These are phyloP conservation scores for Eunapius fragilis DNA, from an alignment of 37 sponge, comb jelly and placozoan genomes.

Conservation along the genomic window DNA sequence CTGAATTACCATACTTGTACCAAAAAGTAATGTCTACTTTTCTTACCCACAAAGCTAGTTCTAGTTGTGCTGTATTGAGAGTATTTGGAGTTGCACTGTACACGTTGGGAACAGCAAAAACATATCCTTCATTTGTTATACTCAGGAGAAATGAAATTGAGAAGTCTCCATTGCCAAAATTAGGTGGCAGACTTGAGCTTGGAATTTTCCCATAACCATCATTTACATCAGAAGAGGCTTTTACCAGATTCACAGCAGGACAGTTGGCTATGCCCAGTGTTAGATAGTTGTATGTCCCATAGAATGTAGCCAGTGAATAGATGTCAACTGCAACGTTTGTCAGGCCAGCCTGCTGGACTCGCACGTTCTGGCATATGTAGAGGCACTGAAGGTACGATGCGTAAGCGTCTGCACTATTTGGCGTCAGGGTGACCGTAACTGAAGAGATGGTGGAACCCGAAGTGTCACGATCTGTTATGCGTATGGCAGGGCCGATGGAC, in stretches of 20 bases:
- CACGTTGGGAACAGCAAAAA: conserved; percentile 39
- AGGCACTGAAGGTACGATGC: conserved; percentile 40
- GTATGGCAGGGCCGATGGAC: conserved; percentile 80
- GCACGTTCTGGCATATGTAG: conserved; percentile 45
- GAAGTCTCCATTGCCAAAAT: conserved; percentile 48
- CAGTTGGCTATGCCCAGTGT: conserved; percentile 30
- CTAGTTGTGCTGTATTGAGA: conserved; percentile 1
- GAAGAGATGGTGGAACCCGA: conserved; percentile 15
- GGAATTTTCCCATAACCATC: conserved; percentile 59
- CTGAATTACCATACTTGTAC: conserved; percentile 16
- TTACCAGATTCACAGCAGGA: conserved; percentile 22
- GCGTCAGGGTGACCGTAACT: conserved; percentile 29
- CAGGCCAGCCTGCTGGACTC: conserved; percentile 41
- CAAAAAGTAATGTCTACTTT: conserved; percentile 12
- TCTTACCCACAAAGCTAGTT: conserved; percentile 44
- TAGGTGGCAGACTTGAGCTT: conserved; percentile 26
- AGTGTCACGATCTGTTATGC: conserved; percentile 58
- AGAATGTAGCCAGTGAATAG: conserved; percentile 11
- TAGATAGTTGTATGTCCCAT: neutral
- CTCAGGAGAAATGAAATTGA: conserved; percentile 61
- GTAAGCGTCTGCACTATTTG: conserved; percentile 19
- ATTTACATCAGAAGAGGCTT: conserved; percentile 1
- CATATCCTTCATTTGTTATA: conserved; percentile 55
- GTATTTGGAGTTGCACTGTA: conserved; percentile 6
- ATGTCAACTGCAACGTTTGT: conserved; percentile 34